phyloP scores from a whole-genome alignment of 2,797 vertebrate species.

The Vespertilio murinus region DNA sequence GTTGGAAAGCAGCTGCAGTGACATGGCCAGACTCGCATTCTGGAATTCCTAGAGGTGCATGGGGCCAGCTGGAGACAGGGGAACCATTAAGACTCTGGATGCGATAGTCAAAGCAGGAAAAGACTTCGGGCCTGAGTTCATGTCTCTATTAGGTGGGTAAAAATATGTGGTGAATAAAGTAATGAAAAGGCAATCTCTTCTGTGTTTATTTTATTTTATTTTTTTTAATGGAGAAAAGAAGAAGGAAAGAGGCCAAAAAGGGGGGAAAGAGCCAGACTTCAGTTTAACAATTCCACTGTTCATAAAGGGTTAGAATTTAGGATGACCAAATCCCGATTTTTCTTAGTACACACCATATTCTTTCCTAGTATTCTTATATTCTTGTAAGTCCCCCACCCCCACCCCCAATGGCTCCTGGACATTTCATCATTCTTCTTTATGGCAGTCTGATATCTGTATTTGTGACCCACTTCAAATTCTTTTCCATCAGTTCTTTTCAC shows the following conservation, averaged over 20 bases:
- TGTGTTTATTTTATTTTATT: not conserved
- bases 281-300: too few species aligned
- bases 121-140: not conserved
- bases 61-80: not conserved
- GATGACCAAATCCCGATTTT: not conserved
- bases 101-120: not conserved
- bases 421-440: not conserved
- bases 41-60: not conserved
- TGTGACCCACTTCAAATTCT: not conserved
- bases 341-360: not conserved
- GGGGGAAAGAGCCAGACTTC: not conserved
- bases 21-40: fast-evolving
- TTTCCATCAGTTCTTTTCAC: not conserved
- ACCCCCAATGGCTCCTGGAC: not conserved
- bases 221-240: not conserved
- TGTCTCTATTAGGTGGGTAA: fast-evolving
- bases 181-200: not conserved
- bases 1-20: not conserved
- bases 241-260: not conserved
- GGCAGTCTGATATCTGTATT: not conserved
- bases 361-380: not conserved
- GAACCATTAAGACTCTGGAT: not conserved
- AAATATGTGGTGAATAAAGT: not conserved
- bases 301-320: not conserved
- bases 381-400: not conserved